Base-by-base conservation (phyloP, 2,113 vertebrate genomes). In the Colossoma macropomum region DNA sequence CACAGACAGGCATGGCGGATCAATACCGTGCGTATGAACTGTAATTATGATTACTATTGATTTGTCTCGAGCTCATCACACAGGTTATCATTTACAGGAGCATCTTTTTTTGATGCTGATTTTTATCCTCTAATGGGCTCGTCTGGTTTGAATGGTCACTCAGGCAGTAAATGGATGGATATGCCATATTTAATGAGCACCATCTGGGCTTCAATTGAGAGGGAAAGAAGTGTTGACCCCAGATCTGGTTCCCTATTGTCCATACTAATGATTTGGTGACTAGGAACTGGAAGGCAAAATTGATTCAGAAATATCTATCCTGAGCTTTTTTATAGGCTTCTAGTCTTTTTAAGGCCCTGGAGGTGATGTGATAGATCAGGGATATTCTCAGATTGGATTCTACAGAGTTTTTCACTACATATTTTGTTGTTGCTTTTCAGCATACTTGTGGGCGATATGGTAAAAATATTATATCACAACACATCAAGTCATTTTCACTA, bases 171-270 rank as follows among this genome's bases (percentile, higher is more conserved):
- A 60, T 62, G 45, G 81, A 84, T 73, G 77, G 80, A 71, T 62
- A 81, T 74, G 79, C 45, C 73, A 68, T 83, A 70, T 76, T 75
- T 80, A 76, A 70, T 56, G 69, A 81, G 63, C 66, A 81, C 77
- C 85, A 86, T 74, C 73, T 84, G 81, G 81, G 15, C 65, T 13
- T 62, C 13, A 77, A 71, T 77, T 70, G 81, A 48, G 81, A 38
- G 59, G 15, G 13, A 60, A 66, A 65, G 81, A 71, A 83, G 52
- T 75, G 81, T 60, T 83, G 81, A 71, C 19, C 52, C 11, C 81
- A 77, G 65, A 62, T 76, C 65, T 56, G 17, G 30, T 28, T 75
- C 41, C 48, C 17, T 27, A 62, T 50, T 62, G 74, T 50, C 65
- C 34, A 32, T 70, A 48, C 32, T 34, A 48, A 71, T 23, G 59